Percentiles rank a stretch among this genome's conserved stretches.
These are phyloP conservation scores for Agrenia bidenticulata DNA, from an alignment of 2,888 invertebrate genomes.

Conservation along the genomic window DNA sequence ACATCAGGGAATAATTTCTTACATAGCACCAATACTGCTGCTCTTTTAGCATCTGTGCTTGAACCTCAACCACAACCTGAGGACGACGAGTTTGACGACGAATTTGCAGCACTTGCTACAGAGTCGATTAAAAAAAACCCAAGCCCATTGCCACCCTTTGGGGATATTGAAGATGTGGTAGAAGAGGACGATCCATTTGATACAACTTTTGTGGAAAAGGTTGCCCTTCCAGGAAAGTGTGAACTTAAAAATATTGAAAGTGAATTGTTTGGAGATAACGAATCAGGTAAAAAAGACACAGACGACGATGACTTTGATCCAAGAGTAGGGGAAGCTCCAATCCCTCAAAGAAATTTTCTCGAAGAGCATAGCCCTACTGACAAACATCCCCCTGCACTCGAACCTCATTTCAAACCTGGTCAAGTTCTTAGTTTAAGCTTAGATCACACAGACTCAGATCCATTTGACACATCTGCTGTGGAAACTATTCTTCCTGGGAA, in stretches of 20 bases:
- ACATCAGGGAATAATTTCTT: neutral
- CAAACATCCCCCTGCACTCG: slow-evolving; percentile 39
- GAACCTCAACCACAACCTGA: slow-evolving; percentile 46
- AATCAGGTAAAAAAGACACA: slow-evolving; percentile 49
- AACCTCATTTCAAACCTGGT: slow-evolving; percentile 19
- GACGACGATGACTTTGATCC: slow-evolving; percentile 53
- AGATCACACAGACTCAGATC: slow-evolving; percentile 64
- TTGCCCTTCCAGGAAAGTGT: slow-evolving; percentile 56
- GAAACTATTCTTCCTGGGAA: slow-evolving; percentile 72
- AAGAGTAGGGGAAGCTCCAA: slow-evolving; percentile 48
- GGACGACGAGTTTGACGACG: slow-evolving; percentile 70
- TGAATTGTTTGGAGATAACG: slow-evolving; percentile 58
- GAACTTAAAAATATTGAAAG: slow-evolving; percentile 63
- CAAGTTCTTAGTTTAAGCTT: slow-evolving; percentile 55
- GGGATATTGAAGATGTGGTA: slow-evolving; percentile 46
- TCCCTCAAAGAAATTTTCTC: slow-evolving; percentile 62
- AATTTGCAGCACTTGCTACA: slow-evolving; percentile 75
- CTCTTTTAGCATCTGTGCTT: neutral
- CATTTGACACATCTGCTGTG: slow-evolving; percentile 81
- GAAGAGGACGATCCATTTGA: slow-evolving; percentile 58
- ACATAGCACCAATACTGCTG: neutral
- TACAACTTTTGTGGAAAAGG: slow-evolving; percentile 56
- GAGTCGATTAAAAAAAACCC: slow-evolving; percentile 68
- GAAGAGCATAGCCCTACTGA: slow-evolving; percentile 40
- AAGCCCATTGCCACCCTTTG: slow-evolving; percentile 59